Base-by-base conservation (phyloP, 2,113 vertebrate species). In the Psittacula cyanocephala region DNA sequence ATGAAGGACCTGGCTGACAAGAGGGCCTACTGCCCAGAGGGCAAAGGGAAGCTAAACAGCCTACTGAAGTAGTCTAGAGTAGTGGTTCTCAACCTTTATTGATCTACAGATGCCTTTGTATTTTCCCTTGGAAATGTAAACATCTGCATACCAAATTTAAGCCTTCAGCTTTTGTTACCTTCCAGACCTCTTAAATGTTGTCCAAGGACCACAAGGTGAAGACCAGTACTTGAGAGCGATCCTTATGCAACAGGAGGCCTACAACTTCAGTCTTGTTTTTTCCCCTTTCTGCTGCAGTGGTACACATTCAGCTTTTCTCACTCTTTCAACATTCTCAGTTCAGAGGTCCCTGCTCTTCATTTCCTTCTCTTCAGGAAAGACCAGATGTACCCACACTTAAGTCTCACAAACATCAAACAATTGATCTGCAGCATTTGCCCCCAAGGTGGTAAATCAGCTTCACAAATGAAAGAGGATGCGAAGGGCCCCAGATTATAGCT, bases 81-180 rank as follows among this genome's bases (percentile, higher is more conserved):
- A 86, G 80, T 46, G 63, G 64, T 95, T 95, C 88, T 94, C 83
- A 70, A 27, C 55, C 52, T 97, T 96, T 92, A 91, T 92, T 95
- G 10, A 84, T 29, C 88, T 89, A 60, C 77, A 90, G 88, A 67
- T 80, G 76, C 53, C 65, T 76, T 19, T 5, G 25, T 76, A 43
- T 88, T 91, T 89, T 74, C 76, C 90, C 50, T 88, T 77, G 79
- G 86, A 72, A 96, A 90, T 39, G 71, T 88, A 85, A 94, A 94
- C 90, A 78, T 50, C 91, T 86, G 86, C 43, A 74, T 3, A 83
- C 14, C 49, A 46, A 90, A 85, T 59, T 14, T 60, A 74, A 88
- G 86, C 77, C 80, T 95, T 50, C 47, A 47, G 64, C 75, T 91
- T 86, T 64, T 47, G 80, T 91, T 91, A 74, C 60, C 69, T 90